Conservation (phyloP, 2,797 vertebrate genomes). For the Bradypodion ventrale region DNA sequence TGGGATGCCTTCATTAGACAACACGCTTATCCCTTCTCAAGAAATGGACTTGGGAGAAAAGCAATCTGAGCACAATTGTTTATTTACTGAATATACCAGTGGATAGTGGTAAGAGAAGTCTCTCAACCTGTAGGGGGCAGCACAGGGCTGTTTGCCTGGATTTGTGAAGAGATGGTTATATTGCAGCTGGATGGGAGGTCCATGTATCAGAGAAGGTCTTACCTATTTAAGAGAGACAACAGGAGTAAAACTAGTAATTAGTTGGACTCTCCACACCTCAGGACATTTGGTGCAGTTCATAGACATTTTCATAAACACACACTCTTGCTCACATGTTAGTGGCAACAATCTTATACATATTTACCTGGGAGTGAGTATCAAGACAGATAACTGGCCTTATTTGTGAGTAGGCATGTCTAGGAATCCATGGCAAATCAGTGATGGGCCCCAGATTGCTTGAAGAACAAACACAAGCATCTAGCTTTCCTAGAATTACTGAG, state of each 20-base stretch:
- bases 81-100: constrained; percentile 22
- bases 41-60: background rate
- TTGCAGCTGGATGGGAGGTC: background rate
- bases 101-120: background rate
- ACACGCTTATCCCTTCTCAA: background rate
- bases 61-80: background rate
- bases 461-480: too few species aligned
- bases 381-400: background rate
- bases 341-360: background rate
- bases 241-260: background rate
- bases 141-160: background rate
- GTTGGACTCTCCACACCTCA: background rate
- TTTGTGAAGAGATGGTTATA: background rate
- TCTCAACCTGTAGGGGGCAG: background rate
- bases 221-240: background rate
- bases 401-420: background rate
- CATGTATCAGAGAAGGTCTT: background rate
- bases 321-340: background rate
- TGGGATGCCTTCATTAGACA: background rate
- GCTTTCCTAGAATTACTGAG: too few species aligned
- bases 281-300: background rate
- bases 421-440: too few species aligned
- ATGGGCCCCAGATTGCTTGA: background rate
- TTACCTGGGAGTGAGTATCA: background rate
- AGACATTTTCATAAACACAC: background rate